phyloP scores from a whole-genome alignment of 2,113 vertebrate species.

The Calidris pygmaea region DNA sequence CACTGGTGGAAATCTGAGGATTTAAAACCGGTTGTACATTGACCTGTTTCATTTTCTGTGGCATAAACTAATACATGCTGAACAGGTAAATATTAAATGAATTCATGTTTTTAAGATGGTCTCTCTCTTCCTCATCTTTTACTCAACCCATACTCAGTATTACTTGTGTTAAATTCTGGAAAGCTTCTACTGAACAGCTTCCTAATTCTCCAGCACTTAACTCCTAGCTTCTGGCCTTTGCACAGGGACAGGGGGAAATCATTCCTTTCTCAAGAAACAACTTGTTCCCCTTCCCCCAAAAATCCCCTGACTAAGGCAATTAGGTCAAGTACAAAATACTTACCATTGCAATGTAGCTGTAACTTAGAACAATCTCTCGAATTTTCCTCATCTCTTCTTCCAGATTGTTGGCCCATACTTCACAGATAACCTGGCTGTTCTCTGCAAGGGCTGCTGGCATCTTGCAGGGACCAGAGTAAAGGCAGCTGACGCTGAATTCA shows the following conservation, averaged over 20 bases:
- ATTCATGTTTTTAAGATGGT: neutral
- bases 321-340: neutral
- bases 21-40: neutral
- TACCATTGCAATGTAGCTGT: slow-evolving; percentile 98
- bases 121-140: neutral
- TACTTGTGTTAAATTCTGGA: neutral
- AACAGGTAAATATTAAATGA: neutral
- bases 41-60: neutral
- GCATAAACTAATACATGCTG: neutral
- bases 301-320: neutral
- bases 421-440: slow-evolving; percentile 97
- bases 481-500: neutral
- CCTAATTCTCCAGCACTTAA: neutral
- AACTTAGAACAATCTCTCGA: slow-evolving; percentile 93
- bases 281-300: neutral
- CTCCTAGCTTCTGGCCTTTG: neutral
- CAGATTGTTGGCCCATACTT: slow-evolving; percentile 98
- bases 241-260: rapidly evolving
- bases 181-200: neutral
- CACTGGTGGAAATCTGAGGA: neutral
- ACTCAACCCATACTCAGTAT: neutral
- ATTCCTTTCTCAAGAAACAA: neutral
- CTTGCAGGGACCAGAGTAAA: slow-evolving; percentile 69
- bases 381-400: slow-evolving; percentile 99
- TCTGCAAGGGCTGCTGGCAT: slow-evolving; percentile 98